Conservation (phyloP, 1,140 invertebrate species). For the Drosophila arawakana region DNA sequence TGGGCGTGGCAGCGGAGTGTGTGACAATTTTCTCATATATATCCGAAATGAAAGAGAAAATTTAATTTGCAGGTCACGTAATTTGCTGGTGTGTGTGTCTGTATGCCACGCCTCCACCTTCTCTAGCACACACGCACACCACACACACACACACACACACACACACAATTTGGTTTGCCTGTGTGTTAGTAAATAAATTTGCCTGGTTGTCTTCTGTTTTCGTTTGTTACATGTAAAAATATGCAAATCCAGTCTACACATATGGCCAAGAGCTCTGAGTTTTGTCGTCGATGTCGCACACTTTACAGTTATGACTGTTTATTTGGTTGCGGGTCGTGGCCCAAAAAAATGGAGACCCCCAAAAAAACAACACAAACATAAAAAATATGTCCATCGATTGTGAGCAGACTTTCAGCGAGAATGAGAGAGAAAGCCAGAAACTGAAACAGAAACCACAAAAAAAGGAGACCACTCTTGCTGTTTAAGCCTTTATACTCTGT, state of each 20-base stretch:
- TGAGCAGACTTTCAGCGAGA: constrained; percentile 30
- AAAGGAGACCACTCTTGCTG: not conserved
- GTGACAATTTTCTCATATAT: constrained; percentile 78
- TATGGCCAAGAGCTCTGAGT: constrained; percentile 64
- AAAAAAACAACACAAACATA: constrained; percentile 16
- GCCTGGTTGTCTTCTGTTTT: constrained; percentile 33
- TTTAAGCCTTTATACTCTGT: constrained; percentile 14
- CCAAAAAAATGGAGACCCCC: constrained; percentile 15
- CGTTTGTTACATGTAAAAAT: constrained; percentile 64
- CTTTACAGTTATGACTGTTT: constrained; percentile 75
- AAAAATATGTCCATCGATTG: constrained; percentile 53
- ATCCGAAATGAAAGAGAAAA: constrained; percentile 72
- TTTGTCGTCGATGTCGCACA: constrained; percentile 54
- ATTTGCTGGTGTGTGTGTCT: constrained; percentile 70
- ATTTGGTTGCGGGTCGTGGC: constrained; percentile 51
- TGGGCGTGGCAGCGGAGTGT: constrained; percentile 34
- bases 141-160: not conserved
- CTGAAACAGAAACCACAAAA: constrained; percentile 9
- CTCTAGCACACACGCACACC: not conserved
- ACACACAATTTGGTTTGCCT: not conserved
- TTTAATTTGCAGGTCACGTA: constrained; percentile 83
- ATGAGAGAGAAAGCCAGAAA: not conserved
- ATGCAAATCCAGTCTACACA: constrained; percentile 76
- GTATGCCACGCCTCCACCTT: constrained; percentile 11
- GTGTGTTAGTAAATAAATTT: constrained; percentile 67